phyloP scores from a whole-genome alignment of 1,140 invertebrate genomes.

The Coptotermes formosanus region DNA sequence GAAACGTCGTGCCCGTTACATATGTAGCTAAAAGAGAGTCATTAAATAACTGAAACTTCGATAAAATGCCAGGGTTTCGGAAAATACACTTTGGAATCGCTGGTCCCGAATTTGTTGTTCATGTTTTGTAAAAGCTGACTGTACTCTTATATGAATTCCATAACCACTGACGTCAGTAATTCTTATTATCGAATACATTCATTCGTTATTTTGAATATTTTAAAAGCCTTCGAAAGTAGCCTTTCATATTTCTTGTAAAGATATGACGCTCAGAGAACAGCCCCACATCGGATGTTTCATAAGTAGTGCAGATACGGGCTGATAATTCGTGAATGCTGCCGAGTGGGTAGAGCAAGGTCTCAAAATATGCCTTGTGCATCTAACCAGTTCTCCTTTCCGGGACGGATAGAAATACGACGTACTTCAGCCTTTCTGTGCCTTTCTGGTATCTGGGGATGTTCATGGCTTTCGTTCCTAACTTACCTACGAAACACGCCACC shows the following conservation, averaged over 20 bases:
- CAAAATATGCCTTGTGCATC: neutral
- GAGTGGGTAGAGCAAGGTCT: neutral
- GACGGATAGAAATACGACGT: too few species aligned
- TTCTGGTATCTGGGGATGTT: too few species aligned
- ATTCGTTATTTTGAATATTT: neutral
- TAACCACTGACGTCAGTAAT: neutral
- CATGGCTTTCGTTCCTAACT: too few species aligned
- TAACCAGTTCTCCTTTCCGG: neutral
- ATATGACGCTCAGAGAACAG: neutral
- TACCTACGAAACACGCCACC: too few species aligned
- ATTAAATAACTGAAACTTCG: too few species aligned
- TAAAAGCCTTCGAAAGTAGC: constrained; percentile 11
- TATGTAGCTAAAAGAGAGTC: too few species aligned
- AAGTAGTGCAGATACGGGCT: neutral
- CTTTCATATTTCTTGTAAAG: constrained; percentile 3
- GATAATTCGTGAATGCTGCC: neutral
- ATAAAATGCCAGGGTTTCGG: too few species aligned
- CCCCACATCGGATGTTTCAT: neutral
- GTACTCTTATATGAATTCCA: neutral
- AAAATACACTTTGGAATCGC: too few species aligned
- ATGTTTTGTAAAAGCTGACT: neutral
- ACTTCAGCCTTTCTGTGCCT: too few species aligned
- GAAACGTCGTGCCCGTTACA: too few species aligned
- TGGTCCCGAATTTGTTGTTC: too few species aligned
- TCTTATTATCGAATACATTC: constrained; percentile 8